A percentile compares a stretch with the other conserved stretches of the same genome.
Conservation (phyloP, 2,113 vertebrate genomes). For the Cebus imitator region DNA sequence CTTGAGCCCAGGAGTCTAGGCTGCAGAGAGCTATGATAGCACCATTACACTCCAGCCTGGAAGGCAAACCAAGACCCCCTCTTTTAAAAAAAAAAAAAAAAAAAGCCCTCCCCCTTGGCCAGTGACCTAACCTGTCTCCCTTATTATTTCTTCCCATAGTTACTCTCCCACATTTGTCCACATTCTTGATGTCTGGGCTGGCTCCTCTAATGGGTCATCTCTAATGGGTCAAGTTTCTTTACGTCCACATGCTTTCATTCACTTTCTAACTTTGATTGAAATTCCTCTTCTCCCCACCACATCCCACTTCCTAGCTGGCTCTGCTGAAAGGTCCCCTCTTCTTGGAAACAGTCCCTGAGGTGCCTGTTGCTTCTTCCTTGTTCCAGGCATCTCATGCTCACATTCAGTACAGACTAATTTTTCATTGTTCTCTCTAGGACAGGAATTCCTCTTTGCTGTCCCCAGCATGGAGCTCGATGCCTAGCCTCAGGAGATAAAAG, state of each 20-base stretch:
- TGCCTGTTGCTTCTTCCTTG: neutral
- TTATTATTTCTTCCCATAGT: too few species aligned
- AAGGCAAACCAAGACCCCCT: too few species aligned
- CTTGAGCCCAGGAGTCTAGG: too few species aligned
- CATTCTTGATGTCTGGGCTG: accelerated
- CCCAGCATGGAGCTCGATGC: neutral
- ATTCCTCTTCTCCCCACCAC: neutral
- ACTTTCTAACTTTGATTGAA: neutral
- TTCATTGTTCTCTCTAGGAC: neutral
- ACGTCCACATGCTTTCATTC: neutral
- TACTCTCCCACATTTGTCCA: accelerated
- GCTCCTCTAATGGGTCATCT: accelerated
- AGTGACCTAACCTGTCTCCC: neutral
- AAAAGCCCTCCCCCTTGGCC: too few species aligned
- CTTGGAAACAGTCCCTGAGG: neutral
- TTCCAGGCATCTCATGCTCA: neutral
- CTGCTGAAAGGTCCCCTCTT: neutral
- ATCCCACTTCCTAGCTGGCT: neutral
- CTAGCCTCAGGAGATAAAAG: neutral
- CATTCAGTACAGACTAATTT: neutral
- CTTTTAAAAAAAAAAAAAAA: too few species aligned
- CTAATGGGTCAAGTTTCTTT: accelerated
- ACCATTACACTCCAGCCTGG: too few species aligned
- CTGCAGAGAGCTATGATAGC: too few species aligned
- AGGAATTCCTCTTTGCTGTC: neutral